Percentiles rank a stretch among this genome's conserved stretches.
These are phyloP conservation scores for Pegoplata infirma DNA, from an alignment of 2,888 invertebrate genomes.

Conservation along the genomic window DNA sequence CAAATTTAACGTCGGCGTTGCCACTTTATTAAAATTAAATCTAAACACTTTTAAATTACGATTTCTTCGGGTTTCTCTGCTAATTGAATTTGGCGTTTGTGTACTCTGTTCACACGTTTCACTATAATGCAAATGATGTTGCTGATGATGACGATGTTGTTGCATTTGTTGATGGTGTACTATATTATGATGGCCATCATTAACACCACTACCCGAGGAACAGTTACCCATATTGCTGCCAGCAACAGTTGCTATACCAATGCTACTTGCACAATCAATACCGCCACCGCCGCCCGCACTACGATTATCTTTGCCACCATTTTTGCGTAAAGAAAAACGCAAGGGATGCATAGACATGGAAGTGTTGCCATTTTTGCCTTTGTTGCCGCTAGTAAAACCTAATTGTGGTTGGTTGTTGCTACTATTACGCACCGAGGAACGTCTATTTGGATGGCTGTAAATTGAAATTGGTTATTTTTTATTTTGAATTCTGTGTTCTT, in stretches of 20 bases:
- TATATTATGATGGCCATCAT: conserved; percentile 29
- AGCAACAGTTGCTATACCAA: conserved; percentile 36
- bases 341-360: conserved; percentile 48
- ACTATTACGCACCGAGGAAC: conserved; percentile 70
- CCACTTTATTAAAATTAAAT: conserved; percentile 82
- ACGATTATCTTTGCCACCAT: conserved; percentile 14
- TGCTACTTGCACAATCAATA: background rate
- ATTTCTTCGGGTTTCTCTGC: conserved; percentile 82
- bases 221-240: conserved; percentile 27
- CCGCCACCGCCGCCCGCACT: too few species aligned
- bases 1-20: conserved; percentile 82
- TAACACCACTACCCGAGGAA: background rate
- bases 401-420: conserved; percentile 56
- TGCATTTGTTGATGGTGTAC: too few species aligned
- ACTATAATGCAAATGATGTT: conserved; percentile 72
- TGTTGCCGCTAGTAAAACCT: conserved; percentile 36
- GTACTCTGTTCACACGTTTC: conserved; percentile 83
- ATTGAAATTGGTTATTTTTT: conserved; percentile 7
- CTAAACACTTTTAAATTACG: conserved; percentile 81
- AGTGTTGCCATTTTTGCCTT: conserved; percentile 23
- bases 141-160: conserved; percentile 61
- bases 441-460: conserved; percentile 73
- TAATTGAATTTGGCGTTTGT: conserved; percentile 85
- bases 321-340: conserved; percentile 49
- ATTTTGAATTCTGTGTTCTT: background rate